These are phyloP conservation scores for Cryptophagus acutangulus DNA, from an alignment of 2,888 invertebrate species.

Conservation along the genomic window DNA sequence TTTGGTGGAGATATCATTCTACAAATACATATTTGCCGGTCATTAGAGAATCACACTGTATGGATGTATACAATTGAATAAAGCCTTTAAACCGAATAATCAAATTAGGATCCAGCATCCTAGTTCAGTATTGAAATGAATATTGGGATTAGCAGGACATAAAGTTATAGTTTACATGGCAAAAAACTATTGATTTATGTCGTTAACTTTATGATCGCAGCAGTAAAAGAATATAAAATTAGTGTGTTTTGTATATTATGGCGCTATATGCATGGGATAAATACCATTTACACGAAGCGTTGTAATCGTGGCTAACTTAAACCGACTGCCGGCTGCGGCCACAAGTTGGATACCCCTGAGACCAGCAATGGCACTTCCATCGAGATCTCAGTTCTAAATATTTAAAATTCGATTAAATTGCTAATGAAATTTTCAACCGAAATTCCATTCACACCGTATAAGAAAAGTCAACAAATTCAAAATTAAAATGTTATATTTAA, in stretches of 20 bases:
- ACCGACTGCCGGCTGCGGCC: constrained; percentile 1
- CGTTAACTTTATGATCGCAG: too few species aligned
- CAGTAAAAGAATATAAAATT: too few species aligned
- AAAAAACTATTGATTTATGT: too few species aligned
- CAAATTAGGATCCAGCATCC: too few species aligned
- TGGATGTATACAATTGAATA: too few species aligned
- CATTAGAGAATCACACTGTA: too few species aligned
- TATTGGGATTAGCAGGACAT: too few species aligned
- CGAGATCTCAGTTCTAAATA: constrained; percentile 25
- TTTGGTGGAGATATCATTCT: too few species aligned
- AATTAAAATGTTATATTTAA: constrained; percentile 16
- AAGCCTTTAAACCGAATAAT: too few species aligned
- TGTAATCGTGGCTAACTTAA: not conserved
- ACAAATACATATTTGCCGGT: too few species aligned
- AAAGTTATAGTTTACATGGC: too few species aligned
- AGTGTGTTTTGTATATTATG: not conserved
- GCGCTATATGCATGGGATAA: not conserved
- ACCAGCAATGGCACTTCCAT: not conserved
- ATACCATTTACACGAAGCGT: not conserved
- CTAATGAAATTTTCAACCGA: constrained; percentile 33
- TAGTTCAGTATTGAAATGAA: too few species aligned
- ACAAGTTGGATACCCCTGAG: constrained; percentile 4
- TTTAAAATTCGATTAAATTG: constrained; percentile 37
- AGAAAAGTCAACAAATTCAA: constrained; percentile 16
- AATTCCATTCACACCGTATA: constrained; percentile 19